Evolutionary conservation across 2,797 vertebrate species (phyloP).

Genomic region (Pelobates cultripes): DNA sequence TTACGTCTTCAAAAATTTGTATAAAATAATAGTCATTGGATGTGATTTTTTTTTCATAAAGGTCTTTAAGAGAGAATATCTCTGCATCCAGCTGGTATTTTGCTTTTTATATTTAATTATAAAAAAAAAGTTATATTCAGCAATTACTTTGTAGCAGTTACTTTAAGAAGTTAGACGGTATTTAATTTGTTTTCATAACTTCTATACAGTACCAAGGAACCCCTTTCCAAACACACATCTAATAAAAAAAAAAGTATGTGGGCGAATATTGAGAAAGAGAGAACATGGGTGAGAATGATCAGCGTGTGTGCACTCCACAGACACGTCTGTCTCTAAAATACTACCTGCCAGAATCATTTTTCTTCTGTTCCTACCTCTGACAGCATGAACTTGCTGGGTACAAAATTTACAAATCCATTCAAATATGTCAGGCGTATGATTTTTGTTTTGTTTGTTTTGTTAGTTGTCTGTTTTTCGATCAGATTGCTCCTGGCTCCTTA

Average conservation of each 20-base stretch:
- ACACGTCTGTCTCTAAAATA: neutral
- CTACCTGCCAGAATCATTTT: conserved; percentile 10
- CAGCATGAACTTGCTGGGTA: conserved; percentile 17
- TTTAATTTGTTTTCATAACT: too few relatives aligned
- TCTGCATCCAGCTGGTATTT: too few relatives aligned
- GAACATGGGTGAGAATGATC: conserved; percentile 11
- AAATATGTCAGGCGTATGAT: conserved; percentile 20
- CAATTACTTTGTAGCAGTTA: too few relatives aligned
- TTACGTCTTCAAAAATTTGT: too few relatives aligned
- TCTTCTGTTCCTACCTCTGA: neutral
- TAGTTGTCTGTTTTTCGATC: too few relatives aligned
- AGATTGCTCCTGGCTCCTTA: neutral
- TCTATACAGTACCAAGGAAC: too few relatives aligned
- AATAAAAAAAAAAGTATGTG: neutral
- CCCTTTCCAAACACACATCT: neutral
- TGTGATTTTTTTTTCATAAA: too few relatives aligned
- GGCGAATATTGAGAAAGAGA: neutral
- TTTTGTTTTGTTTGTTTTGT: conserved; percentile 6
- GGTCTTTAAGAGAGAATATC: too few relatives aligned
- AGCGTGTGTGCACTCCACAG: neutral
- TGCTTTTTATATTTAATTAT: too few relatives aligned
- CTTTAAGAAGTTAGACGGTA: too few relatives aligned
- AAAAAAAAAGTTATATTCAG: too few relatives aligned
- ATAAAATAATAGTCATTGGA: too few relatives aligned
- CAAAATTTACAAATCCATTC: conserved; percentile 12